A percentile compares a stretch with the other conserved stretches of the same genome.
Conservation (phyloP, 2,113 vertebrate genomes). For the Cariama cristata region DNA sequence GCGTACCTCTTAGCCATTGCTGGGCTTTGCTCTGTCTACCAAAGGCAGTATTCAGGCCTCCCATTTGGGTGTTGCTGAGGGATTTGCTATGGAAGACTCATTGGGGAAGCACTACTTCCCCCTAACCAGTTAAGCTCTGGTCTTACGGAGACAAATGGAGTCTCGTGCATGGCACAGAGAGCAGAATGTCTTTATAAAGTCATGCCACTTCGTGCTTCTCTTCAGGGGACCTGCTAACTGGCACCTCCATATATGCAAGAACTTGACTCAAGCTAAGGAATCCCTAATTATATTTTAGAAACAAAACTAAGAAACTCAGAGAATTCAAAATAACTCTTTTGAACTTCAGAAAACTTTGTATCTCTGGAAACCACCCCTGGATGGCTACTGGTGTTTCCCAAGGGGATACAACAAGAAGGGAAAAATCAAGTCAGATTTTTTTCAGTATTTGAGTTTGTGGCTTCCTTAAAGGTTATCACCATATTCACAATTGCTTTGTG, state of each 20-base stretch:
- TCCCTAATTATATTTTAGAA: constrained; percentile 43
- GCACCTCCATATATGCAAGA: not conserved
- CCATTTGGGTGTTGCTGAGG: not conserved
- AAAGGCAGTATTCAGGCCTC: not conserved
- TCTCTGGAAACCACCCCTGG: constrained; percentile 35
- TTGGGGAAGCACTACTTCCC: not conserved
- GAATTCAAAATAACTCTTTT: constrained; percentile 32
- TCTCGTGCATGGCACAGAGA: not conserved
- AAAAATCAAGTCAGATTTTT: not conserved
- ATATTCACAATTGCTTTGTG: not conserved
- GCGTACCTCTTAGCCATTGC: rapidly evolving
- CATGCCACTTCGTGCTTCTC: not conserved
- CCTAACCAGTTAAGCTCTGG: not conserved
- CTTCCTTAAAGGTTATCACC: constrained; percentile 17
- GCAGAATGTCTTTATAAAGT: constrained; percentile 49
- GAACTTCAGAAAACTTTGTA: constrained; percentile 18
- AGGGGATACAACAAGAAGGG: not conserved
- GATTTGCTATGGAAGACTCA: not conserved
- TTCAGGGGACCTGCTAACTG: not conserved
- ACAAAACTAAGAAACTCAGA: not conserved
- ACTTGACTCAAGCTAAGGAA: constrained; percentile 42
- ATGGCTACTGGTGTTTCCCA: constrained; percentile 29
- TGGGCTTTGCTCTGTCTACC: not conserved
- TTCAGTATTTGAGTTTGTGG: not conserved
- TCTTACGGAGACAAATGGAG: not conserved